Evolutionary conservation across 2,797 vertebrate genomes (phyloP).

Genomic region (Gymnothorax javanicus): DNA sequence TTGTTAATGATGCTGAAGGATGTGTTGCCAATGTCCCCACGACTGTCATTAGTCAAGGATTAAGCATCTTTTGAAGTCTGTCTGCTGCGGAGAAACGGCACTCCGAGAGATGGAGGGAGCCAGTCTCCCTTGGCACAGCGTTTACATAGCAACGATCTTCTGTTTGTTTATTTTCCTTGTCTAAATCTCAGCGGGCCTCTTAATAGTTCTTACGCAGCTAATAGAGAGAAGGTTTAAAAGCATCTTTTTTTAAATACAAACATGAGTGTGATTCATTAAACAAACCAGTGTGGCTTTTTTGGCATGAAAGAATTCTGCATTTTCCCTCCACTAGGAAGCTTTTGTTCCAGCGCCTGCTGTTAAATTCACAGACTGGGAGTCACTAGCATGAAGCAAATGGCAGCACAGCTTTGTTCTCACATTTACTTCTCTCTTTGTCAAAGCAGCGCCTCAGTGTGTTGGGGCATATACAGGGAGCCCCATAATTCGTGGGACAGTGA

Average conservation of each 20-base stretch:
- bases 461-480: background rate
- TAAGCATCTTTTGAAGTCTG: constrained; percentile 59
- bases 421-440: background rate
- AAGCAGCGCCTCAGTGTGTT: background rate
- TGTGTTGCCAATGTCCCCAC: constrained; percentile 23
- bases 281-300: constrained; percentile 43
- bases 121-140: constrained; percentile 45
- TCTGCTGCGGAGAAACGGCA: constrained; percentile 55
- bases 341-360: background rate
- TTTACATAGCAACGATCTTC: constrained; percentile 46
- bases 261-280: constrained; percentile 35
- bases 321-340: background rate
- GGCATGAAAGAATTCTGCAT: constrained; percentile 23
- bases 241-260: constrained; percentile 45
- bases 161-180: constrained; percentile 54
- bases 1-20: constrained; percentile 46
- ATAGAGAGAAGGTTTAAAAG: constrained; percentile 60
- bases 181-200: constrained; percentile 57
- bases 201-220: constrained; percentile 60
- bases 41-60: constrained; percentile 59
- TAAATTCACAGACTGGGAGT: background rate
- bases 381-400: background rate
- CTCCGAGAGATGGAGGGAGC: constrained; percentile 51
- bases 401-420: background rate
- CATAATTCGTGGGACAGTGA: background rate